Percentiles rank a stretch among this genome's conserved stretches.
phyloP scores from a whole-genome alignment of 1,140 invertebrate genomes.

The Xylocopa sonorina region DNA sequence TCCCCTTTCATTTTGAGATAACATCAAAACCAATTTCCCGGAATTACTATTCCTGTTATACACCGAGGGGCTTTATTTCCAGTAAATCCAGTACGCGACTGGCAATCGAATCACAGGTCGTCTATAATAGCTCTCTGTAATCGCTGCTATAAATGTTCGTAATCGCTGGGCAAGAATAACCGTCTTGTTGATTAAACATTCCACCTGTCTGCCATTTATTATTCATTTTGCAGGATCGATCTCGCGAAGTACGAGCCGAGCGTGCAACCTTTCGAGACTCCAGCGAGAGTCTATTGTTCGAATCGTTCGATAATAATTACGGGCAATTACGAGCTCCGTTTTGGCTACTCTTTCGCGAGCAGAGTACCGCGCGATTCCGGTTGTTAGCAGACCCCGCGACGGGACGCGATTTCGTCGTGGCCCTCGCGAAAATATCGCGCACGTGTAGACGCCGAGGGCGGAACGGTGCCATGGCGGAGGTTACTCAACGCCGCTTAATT shows the following conservation, averaged over 20 bases:
- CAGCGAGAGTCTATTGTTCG: neutral
- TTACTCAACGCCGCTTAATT: constrained; percentile 2
- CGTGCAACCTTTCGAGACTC: neutral
- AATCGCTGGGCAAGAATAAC: neutral
- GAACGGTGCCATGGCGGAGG: neutral
- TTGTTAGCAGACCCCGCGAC: no score
- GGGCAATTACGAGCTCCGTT: neutral
- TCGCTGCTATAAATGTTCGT: neutral
- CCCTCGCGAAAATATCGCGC: no score
- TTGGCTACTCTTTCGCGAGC: neutral
- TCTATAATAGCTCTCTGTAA: neutral
- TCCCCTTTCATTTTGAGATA: no score
- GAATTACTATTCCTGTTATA: neutral
- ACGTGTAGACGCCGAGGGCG: neutral
- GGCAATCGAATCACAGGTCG: neutral
- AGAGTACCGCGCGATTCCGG: no score
- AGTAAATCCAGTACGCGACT: neutral
- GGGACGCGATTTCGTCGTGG: neutral
- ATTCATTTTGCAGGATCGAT: neutral
- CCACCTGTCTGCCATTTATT: neutral
- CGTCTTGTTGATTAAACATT: neutral
- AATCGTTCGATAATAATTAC: neutral
- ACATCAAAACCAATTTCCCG: no score
- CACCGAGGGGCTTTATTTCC: neutral
- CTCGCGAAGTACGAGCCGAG: no score